Conservation (phyloP, 2,113 vertebrate genomes). For the Nannobrachium achirus region DNA sequence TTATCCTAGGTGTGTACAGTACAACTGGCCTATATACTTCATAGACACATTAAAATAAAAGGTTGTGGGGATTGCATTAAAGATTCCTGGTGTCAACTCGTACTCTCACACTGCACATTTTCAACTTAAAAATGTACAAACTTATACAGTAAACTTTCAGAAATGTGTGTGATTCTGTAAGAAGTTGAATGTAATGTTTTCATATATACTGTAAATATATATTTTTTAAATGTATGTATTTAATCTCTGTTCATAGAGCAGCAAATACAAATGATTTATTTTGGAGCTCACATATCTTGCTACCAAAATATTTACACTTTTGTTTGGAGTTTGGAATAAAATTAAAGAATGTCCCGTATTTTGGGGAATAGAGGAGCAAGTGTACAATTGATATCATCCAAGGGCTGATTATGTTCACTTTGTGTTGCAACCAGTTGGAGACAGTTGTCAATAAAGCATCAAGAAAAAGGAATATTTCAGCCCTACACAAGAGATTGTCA, state of each 20-base stretch:
- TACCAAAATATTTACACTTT: too few relatives aligned
- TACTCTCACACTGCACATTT: too few relatives aligned
- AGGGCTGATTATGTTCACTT: not conserved
- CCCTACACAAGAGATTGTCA: conserved; percentile 52
- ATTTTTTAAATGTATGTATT: too few relatives aligned
- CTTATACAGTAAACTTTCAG: too few relatives aligned
- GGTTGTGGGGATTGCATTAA: conserved; percentile 17
- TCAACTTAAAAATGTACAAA: too few relatives aligned
- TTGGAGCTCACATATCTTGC: not conserved
- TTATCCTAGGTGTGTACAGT: conserved; percentile 38
- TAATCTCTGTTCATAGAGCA: not conserved
- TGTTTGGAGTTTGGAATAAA: too few relatives aligned
- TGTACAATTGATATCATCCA: not conserved
- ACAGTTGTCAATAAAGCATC: conserved; percentile 17
- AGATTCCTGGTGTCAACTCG: conserved; percentile 9
- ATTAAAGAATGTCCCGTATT: too few relatives aligned
- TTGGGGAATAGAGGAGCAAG: not conserved
- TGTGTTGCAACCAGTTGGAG: not conserved
- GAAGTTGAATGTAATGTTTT: not conserved
- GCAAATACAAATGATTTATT: too few relatives aligned
- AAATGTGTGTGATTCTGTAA: not conserved
- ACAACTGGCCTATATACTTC: conserved; percentile 17
- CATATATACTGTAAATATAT: not conserved
- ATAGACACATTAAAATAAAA: conserved; percentile 20
- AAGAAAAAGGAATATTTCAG: conserved; percentile 8